Percentiles rank a stretch among this genome's conserved stretches.
Evolutionary conservation across 2,888 invertebrate genomes (phyloP).

Genomic region (Cheilosia grossa): DNA sequence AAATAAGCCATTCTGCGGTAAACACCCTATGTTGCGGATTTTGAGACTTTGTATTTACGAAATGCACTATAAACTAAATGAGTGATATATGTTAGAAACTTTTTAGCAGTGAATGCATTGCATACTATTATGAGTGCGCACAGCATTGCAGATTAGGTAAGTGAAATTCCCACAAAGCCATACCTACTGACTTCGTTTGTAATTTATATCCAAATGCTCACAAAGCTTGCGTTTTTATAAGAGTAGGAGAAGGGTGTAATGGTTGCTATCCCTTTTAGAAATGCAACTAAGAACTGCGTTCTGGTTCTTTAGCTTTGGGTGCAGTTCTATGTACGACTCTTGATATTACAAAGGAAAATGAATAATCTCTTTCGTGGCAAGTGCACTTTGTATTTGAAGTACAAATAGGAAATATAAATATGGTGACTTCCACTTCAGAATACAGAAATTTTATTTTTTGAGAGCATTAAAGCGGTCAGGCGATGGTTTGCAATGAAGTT

Average conservation of each 20-base stretch:
- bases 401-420: background rate
- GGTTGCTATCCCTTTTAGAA: background rate
- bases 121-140: background rate
- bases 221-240: slow-evolving; percentile 14
- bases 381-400: background rate
- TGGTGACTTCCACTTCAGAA: background rate
- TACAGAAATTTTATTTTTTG: background rate
- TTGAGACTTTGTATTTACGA: background rate
- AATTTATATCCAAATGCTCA: slow-evolving; percentile 16
- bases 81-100: slow-evolving; percentile 25
- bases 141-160: slow-evolving; percentile 13
- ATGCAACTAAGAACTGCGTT: slow-evolving; percentile 1
- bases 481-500: background rate
- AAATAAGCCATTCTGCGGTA: slow-evolving; percentile 17
- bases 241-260: slow-evolving; percentile 1
- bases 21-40: background rate
- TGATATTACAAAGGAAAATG: slow-evolving; percentile 9
- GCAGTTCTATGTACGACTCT: background rate
- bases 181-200: background rate
- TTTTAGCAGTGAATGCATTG: slow-evolving; percentile 10
- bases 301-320: slow-evolving; percentile 12
- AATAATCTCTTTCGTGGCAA: slow-evolving; percentile 8
- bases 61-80: background rate
- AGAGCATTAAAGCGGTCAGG: background rate
- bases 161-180: slow-evolving; percentile 17